Conservation (phyloP, 2,113 vertebrate genomes). For the Myotis yumanensis region DNA sequence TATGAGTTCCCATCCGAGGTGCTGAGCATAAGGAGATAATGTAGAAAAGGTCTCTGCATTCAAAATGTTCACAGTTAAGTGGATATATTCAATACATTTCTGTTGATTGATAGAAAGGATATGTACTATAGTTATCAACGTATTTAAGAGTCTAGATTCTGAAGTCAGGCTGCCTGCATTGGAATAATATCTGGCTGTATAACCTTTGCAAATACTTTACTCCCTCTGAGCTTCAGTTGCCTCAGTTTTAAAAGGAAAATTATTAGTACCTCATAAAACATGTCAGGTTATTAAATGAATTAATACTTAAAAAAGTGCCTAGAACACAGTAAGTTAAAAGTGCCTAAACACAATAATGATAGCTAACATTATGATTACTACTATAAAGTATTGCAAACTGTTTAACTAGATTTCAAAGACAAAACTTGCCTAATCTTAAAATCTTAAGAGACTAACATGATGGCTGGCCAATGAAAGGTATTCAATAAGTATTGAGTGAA, state of each 20-base stretch:
- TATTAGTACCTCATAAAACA: background rate
- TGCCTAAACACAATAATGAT: background rate
- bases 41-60: background rate
- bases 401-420: background rate
- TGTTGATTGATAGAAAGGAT: background rate
- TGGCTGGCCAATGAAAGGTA: background rate
- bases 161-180: background rate
- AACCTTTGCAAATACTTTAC: background rate
- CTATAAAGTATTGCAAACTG: background rate
- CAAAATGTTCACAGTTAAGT: background rate
- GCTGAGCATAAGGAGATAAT: background rate
- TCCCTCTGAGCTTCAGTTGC: background rate
- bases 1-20: background rate
- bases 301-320: background rate
- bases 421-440: background rate
- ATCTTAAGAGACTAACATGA: background rate
- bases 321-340: background rate
- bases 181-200: background rate
- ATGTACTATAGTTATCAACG: background rate
- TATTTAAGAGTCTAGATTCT: background rate
- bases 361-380: background rate
- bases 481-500: background rate
- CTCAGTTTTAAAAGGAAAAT: background rate
- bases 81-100: background rate
- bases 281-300: background rate